Percentiles rank a stretch among this genome's conserved stretches.
Evolutionary conservation across 2,888 invertebrate species (phyloP).

Genomic region (Tetranychus truncatus): DNA sequence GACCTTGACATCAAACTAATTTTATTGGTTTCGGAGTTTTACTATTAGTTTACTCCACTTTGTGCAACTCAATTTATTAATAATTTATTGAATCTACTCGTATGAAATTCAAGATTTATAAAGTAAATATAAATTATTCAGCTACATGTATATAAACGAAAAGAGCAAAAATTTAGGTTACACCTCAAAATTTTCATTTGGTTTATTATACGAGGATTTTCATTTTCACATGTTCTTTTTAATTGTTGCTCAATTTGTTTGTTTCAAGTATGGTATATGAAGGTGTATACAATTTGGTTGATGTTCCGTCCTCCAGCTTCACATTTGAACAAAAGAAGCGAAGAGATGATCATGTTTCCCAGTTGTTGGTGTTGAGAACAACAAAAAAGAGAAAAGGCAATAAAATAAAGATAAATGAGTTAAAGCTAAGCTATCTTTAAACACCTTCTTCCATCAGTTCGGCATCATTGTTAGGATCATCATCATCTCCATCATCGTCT

Average conservation of each 20-base stretch:
- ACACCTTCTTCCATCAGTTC: conserved; percentile 1
- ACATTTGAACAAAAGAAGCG: not conserved
- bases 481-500: not conserved
- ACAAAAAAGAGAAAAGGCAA: not conserved
- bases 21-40: too few relatives aligned
- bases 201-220: not conserved
- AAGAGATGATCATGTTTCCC: not conserved
- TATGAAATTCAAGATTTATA: too few relatives aligned
- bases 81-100: too few relatives aligned
- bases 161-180: not conserved
- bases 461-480: not conserved
- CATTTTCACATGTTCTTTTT: not conserved
- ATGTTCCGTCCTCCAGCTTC: not conserved
- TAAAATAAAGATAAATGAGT: not conserved
- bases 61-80: too few relatives aligned
- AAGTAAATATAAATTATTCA: too few relatives aligned
- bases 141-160: too few relatives aligned
- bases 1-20: too few relatives aligned
- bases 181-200: not conserved
- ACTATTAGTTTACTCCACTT: too few relatives aligned
- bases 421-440: not conserved
- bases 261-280: not conserved
- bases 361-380: not conserved
- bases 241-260: not conserved
- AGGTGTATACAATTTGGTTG: not conserved